Conservation (phyloP, 1,140 invertebrate genomes). For the Brachionus koreanus region DNA sequence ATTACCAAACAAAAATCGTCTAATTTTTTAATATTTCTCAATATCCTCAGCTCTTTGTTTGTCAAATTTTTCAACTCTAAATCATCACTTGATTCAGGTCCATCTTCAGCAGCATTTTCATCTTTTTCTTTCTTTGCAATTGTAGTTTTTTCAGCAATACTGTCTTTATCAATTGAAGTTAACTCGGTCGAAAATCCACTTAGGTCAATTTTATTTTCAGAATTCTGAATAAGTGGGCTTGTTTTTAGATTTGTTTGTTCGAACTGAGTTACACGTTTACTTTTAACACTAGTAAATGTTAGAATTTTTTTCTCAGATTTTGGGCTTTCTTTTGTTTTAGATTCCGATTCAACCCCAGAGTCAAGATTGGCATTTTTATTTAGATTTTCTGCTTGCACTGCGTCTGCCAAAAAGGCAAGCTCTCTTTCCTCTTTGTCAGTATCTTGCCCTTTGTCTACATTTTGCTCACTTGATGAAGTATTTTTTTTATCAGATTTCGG, state of each 20-base stretch:
- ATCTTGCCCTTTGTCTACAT: background rate
- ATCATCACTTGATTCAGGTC: background rate
- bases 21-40: constrained; percentile 9
- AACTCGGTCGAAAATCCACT: background rate
- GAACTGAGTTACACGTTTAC: background rate
- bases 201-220: background rate
- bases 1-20: background rate
- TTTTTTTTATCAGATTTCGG: background rate
- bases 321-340: background rate
- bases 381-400: no score
- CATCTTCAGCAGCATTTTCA: background rate
- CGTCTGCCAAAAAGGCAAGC: no score
- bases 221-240: background rate
- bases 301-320: background rate
- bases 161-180: background rate
- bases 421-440: background rate
- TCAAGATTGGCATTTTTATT: no score
- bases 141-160: background rate
- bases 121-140: background rate
- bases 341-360: background rate
- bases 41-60: background rate
- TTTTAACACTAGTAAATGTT: background rate
- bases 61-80: background rate
- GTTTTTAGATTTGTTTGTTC: background rate
- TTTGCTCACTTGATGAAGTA: background rate